These are phyloP conservation scores for Chrysopilus asiliformis DNA, from an alignment of 2,888 invertebrate species.

Conservation along the genomic window DNA sequence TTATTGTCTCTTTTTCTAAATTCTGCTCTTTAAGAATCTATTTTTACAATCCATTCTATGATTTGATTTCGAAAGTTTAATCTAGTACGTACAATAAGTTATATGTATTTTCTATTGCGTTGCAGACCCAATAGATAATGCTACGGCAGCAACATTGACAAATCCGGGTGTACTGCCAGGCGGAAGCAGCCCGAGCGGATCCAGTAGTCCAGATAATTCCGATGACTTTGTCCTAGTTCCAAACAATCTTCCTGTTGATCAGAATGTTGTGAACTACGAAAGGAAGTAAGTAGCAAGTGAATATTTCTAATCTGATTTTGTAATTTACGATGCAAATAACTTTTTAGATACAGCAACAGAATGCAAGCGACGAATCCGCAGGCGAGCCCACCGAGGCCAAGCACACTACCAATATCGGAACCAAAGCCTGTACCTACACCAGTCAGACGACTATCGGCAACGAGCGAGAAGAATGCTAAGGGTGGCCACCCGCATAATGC, in stretches of 20 bases:
- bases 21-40: neutral
- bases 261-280: conserved; percentile 30
- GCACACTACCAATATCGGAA: conserved; percentile 56
- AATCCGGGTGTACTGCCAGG: conserved; percentile 42
- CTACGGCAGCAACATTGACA: conserved; percentile 44
- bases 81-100: too few relatives aligned
- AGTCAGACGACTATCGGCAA: conserved; percentile 25
- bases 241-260: conserved; percentile 48
- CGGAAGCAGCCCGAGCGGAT: conserved; percentile 30
- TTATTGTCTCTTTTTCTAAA: neutral
- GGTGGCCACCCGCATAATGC: conserved; percentile 16
- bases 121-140: conserved; percentile 39
- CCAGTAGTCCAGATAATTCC: conserved; percentile 53
- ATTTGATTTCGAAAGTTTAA: neutral
- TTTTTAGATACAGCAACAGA: conserved; percentile 19
- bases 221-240: conserved; percentile 77
- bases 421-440: conserved; percentile 62
- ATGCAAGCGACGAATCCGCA: conserved; percentile 23
- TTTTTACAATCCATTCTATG: neutral
- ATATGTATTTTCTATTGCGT: too few relatives aligned
- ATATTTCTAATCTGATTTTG: neutral
- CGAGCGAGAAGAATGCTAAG: conserved; percentile 15
- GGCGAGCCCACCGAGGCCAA: conserved; percentile 52
- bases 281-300: conserved; percentile 22
- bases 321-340: conserved; percentile 1